phyloP scores from a whole-genome alignment of 2,797 vertebrate species.

The Gallinago stenura region DNA sequence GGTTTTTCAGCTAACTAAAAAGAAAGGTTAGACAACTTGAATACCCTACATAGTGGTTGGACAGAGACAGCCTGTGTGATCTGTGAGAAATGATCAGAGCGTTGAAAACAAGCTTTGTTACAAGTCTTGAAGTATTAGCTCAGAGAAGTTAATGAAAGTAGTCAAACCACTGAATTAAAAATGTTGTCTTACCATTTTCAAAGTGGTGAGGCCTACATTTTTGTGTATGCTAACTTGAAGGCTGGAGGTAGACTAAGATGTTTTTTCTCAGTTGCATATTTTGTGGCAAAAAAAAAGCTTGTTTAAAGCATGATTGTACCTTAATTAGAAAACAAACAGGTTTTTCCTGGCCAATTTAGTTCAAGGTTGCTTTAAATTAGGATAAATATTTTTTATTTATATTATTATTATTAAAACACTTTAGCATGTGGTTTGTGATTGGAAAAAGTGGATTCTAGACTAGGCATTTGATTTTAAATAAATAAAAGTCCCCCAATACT shows the following conservation, averaged over 20 bases:
- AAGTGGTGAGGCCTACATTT: neutral
- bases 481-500: neutral
- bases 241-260: neutral
- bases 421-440: neutral
- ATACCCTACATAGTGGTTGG: rapidly evolving
- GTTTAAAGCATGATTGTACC: neutral
- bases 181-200: neutral
- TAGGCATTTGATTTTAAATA: neutral
- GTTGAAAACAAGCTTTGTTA: neutral
- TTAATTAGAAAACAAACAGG: constrained; percentile 6
- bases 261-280: neutral
- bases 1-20: neutral
- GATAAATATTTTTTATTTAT: neutral
- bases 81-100: neutral
- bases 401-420: neutral
- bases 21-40: neutral
- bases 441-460: neutral
- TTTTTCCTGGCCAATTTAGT: constrained; percentile 9
- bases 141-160: neutral
- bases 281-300: neutral
- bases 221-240: neutral
- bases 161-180: neutral
- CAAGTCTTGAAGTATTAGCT: neutral
- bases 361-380: neutral
- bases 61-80: neutral